Percentiles rank a stretch among this genome's conserved stretches.
Conservation (phyloP, 2,113 vertebrate genomes). For the Hippotragus niger region DNA sequence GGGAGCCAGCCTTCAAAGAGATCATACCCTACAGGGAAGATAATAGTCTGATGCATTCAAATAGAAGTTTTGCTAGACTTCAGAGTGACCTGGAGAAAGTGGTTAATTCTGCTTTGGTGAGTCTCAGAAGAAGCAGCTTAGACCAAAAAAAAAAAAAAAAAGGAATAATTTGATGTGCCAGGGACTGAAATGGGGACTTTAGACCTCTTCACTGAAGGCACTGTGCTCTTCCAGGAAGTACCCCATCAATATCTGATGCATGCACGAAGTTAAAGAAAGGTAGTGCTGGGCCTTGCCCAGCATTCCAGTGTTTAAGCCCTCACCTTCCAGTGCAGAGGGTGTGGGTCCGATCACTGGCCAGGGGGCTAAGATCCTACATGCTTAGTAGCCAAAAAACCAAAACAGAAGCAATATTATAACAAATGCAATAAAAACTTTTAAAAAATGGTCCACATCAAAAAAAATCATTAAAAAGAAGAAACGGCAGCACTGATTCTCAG, state of each 20-base stretch:
- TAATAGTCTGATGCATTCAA: background rate
- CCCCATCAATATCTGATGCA: background rate
- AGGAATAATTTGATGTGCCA: background rate
- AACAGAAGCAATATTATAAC: background rate
- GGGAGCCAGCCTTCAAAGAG: background rate
- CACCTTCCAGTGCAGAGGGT: background rate
- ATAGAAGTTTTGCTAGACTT: background rate
- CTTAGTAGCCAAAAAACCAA: background rate
- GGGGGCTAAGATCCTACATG: background rate
- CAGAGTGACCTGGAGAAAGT: background rate
- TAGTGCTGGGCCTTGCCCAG: background rate
- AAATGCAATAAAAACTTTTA: background rate
- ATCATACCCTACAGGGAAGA: background rate
- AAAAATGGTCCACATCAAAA: background rate
- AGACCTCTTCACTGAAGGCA: background rate
- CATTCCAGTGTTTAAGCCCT: background rate
- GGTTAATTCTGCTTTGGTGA: background rate
- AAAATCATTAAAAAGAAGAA: background rate
- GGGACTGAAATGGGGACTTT: background rate
- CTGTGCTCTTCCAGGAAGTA: background rate
- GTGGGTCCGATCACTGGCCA: fast-evolving
- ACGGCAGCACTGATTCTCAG: background rate
- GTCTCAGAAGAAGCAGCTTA: background rate
- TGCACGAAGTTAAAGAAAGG: background rate
- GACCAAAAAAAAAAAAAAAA: background rate